Percentiles rank a stretch among this genome's conserved stretches.
Evolutionary conservation across 2,888 invertebrate genomes (phyloP).

Genomic region (Leptinotarsa peninsularis): DNA sequence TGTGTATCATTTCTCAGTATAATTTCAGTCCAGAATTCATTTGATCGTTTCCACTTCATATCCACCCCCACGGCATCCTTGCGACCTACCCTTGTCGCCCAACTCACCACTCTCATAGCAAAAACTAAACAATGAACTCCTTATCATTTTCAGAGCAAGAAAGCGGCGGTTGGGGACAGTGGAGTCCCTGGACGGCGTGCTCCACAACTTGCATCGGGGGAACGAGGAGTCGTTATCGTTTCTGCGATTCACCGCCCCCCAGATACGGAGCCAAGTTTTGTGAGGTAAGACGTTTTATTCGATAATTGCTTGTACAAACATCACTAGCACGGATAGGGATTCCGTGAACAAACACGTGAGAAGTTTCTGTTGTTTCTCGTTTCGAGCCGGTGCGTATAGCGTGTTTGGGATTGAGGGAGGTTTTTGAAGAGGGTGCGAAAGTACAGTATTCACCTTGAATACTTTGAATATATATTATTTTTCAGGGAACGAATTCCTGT

Average conservation of each 20-base stretch:
- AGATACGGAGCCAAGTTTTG: slow-evolving; percentile 90
- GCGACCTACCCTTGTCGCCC: background rate
- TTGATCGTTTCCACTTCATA: background rate
- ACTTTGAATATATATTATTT: too few species aligned
- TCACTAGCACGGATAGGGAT: background rate
- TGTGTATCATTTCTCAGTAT: too few species aligned
- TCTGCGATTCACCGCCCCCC: slow-evolving; percentile 90
- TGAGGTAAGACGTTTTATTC: slow-evolving; percentile 72
- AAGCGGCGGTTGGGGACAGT: slow-evolving; percentile 80
- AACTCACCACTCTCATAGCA: background rate
- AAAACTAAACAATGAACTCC: slow-evolving; percentile 18
- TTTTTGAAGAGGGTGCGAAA: too few species aligned
- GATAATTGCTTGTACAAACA: slow-evolving; percentile 16
- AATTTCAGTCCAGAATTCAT: too few species aligned
- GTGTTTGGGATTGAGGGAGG: too few species aligned
- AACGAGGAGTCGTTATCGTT: slow-evolving; percentile 84
- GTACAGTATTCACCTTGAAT: too few species aligned
- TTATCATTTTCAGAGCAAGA: slow-evolving; percentile 73
- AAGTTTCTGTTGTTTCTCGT: background rate
- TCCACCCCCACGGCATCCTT: background rate
- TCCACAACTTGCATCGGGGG: slow-evolving; percentile 83
- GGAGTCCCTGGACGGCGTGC: slow-evolving; percentile 90
- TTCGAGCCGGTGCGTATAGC: background rate
- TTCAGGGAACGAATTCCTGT: too few species aligned
- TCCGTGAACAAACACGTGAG: background rate